Base-by-base conservation (phyloP, 2,113 vertebrate species). In the Misgurnus anguillicaudatus region DNA sequence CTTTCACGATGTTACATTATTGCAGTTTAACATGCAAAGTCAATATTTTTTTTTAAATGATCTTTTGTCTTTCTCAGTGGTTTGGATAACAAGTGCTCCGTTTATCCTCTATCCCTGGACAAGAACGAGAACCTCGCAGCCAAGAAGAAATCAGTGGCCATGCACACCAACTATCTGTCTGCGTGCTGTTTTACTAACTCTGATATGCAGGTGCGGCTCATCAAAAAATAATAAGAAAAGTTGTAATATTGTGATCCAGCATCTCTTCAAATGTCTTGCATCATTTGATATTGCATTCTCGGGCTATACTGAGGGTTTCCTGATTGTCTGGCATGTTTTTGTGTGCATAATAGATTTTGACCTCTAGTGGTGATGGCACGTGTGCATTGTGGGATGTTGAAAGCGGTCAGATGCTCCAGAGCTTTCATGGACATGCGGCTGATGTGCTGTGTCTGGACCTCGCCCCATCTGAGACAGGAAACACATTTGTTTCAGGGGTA, bases 301-400 rank as follows among this genome's bases (percentile, higher is more conserved):
- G 53, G 17, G 6, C 17, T 8, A 3, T n/a, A 3, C 7, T 57
- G 53, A 57, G 10, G 55, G 31, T 75, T 3, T 47, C 11, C 10
- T 31, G 24, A 31, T 31, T 31, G 24, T 68, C 36, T 36, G 36
- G 19, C 51, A 58, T 38, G 17, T 0, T 80, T 31, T 62, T 84
- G 17, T 48, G 63, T 82, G 48, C 80, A 47, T 85, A 72, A 41
- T 81, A 99, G 98, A 98, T 99, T 80, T 89, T 99, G 90, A 99
- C 98, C 0, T 96, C 98, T 10, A 99, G 98, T 0, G 98, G 98
- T 3, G 98, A 99, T 9, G 97, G 98, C 13, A 99, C 98, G 0
- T 99, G 98, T 83, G 98, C 98, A 61, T 90, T 99, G 7, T 99
- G 98, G 98, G 98, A 99, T n/a, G 98, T 99, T n/a, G 98, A 99